These are phyloP conservation scores for Semibalanus balanoides DNA, from an alignment of 1,140 invertebrate genomes.

Conservation along the genomic window DNA sequence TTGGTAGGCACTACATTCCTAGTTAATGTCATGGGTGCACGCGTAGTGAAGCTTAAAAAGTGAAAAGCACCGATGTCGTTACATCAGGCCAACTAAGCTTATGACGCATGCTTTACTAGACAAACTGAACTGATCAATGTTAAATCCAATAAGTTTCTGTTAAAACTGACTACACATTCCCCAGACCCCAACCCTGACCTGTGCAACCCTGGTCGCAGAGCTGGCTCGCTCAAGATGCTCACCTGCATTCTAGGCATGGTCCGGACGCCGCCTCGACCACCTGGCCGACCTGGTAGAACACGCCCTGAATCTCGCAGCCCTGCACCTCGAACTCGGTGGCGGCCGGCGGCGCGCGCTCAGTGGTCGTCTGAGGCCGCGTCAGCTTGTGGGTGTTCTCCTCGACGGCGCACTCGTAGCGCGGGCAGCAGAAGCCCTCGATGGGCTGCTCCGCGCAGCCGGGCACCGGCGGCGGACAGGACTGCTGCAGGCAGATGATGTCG, in stretches of 20 bases:
- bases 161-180: not conserved
- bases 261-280: constrained; percentile 65
- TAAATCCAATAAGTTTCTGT: not conserved
- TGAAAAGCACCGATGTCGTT: constrained; percentile 3
- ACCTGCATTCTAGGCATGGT: constrained; percentile 83
- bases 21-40: not conserved
- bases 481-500: constrained; percentile 87
- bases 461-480: constrained; percentile 85
- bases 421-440: constrained; percentile 85
- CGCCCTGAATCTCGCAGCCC: constrained; percentile 68
- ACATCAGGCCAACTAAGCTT: not conserved
- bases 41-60: not conserved
- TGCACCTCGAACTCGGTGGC: constrained; percentile 9
- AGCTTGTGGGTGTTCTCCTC: constrained; percentile 49
- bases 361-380: constrained; percentile 50
- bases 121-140: too few species aligned
- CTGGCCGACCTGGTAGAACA: constrained; percentile 67
- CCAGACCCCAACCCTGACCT: not conserved
- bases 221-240: constrained; percentile 34
- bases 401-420: constrained; percentile 81
- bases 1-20: not conserved
- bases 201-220: too few species aligned
- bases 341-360: constrained; percentile 16
- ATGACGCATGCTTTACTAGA: not conserved
- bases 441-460: constrained; percentile 68